Percentiles rank a stretch among this genome's conserved stretches.
Evolutionary conservation across 2,113 vertebrate genomes (phyloP).

Genomic region (Potamarius usumacintae): DNA sequence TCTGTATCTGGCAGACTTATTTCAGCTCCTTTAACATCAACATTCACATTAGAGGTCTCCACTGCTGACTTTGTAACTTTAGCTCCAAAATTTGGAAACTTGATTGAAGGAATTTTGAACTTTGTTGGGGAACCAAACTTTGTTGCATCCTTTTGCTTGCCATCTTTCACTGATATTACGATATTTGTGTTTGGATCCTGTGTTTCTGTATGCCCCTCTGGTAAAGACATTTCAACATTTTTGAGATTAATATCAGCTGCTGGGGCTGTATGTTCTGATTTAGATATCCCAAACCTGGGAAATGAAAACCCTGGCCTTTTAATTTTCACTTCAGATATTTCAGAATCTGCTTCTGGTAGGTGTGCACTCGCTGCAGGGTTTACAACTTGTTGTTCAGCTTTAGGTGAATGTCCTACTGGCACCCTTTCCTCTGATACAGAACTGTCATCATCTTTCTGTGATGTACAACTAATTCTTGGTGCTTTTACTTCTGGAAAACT

Average conservation of each 20-base stretch:
- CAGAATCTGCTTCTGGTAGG: constrained; percentile 23
- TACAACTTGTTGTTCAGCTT: constrained; percentile 11
- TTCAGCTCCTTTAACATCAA: constrained; percentile 33
- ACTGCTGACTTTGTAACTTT: constrained; percentile 25
- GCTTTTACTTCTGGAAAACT: constrained; percentile 46
- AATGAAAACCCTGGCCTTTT: constrained; percentile 48
- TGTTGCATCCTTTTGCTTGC: constrained; percentile 32
- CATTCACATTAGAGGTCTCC: constrained; percentile 37
- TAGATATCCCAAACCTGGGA: constrained; percentile 57
- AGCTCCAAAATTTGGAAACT: constrained; percentile 50
- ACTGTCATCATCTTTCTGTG: constrained; percentile 27
- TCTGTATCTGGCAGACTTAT: constrained; percentile 27
- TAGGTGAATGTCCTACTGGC: background rate
- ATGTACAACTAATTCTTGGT: constrained; percentile 31
- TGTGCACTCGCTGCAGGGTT: background rate
- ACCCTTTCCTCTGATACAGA: constrained; percentile 4
- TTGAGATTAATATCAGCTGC: constrained; percentile 31
- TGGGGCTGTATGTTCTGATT: constrained; percentile 50
- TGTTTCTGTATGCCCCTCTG: constrained; percentile 28
- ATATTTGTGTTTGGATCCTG: constrained; percentile 22
- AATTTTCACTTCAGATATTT: constrained; percentile 32
- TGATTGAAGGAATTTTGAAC: constrained; percentile 57
- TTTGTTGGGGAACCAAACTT: constrained; percentile 39
- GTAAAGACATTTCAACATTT: constrained; percentile 35
- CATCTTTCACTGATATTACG: constrained; percentile 10